Evolutionary conservation across 2,888 invertebrate species (phyloP), one percentile per base, ranked within the genome.

Genomic region (Griposia aprilina): DNA sequence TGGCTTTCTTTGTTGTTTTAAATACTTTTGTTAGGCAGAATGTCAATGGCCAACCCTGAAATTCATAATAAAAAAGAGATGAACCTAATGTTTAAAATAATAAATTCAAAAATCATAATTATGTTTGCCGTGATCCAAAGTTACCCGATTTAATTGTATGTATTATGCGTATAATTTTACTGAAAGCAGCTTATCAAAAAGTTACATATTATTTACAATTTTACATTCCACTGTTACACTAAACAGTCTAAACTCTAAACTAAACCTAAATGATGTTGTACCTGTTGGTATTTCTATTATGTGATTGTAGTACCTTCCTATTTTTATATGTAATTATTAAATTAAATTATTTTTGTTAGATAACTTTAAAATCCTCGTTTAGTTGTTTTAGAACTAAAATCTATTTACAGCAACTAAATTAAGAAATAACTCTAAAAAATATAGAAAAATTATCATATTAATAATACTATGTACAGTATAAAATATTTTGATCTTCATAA

Each of bases 281-380:
- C 88, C 87, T 88, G 83, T 77, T 57, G 91, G 90, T 91, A 88
- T 87, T 88, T 85, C 81, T 86, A 79, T 82, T 77, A 83, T 88
- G 88, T 90, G 90, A 90, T 90, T 78, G 55, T 87, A 86, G 87
- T 88, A 83, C 84, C 85, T 89, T 81, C 76, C 74, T 84, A 85
- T 88, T 83, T 86, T 82, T 85, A 79, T 83, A 86, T 83, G 79
- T 84, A 82, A 78, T 76, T 85, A 84, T 76, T 86, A 85, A 84
- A 83, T 78, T 88, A 87, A 86, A 84, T 85, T 86, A 87, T 85
- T 83, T 80, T 89, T 84, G 78, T 87, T 86, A 85, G 59, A 69
- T 79, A 73, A 81, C 60, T 81, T 78, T 83, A 60, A 77, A 80
- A 81, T 82, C 55, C 73, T 82, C 57, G 80, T 81, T 82, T 83